phyloP scores from a whole-genome alignment of 2,797 vertebrate genomes.

The Distichodus sexfasciatus region DNA sequence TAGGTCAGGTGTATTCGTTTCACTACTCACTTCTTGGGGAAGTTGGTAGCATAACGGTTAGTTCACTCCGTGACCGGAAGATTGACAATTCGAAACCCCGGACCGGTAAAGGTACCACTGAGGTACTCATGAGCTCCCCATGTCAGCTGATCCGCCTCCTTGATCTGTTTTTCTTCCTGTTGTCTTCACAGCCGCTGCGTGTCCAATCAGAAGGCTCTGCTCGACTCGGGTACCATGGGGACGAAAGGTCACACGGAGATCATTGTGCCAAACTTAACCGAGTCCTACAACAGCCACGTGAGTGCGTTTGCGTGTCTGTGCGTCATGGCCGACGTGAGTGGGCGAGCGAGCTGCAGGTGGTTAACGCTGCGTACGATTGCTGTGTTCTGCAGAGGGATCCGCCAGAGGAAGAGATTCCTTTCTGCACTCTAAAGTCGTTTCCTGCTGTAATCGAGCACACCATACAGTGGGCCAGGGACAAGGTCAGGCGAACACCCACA shows the following conservation, averaged over 20 bases:
- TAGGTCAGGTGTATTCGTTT: no score
- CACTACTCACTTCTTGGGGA: no score
- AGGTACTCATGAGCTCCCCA: no score
- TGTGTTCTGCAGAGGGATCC: conserved; percentile 83
- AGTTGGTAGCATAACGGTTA: no score
- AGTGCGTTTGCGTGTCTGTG: conserved; percentile 62
- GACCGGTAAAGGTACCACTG: no score
- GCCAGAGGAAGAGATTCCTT: conserved; percentile 97
- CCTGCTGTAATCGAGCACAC: conserved; percentile 97
- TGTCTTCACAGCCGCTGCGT: conserved; percentile 82
- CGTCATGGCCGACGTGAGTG: no score
- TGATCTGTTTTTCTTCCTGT: neutral
- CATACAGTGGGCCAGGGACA: conserved; percentile 98
- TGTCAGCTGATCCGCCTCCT: no score
- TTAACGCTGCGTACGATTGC: no score
- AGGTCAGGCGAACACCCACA: conserved; percentile 70
- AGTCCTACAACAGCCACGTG: conserved; percentile 98
- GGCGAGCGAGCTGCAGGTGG: no score
- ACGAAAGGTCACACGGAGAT: conserved; percentile 98
- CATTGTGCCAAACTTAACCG: conserved; percentile 91
- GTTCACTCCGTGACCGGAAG: no score
- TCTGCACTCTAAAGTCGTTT: conserved; percentile 98
- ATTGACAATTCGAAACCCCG: no score
- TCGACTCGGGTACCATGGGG: conserved; percentile 99
- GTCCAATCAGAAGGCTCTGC: conserved; percentile 89